phyloP scores from a whole-genome alignment of 2,113 vertebrate genomes.

The Daphoenositta chrysoptera region DNA sequence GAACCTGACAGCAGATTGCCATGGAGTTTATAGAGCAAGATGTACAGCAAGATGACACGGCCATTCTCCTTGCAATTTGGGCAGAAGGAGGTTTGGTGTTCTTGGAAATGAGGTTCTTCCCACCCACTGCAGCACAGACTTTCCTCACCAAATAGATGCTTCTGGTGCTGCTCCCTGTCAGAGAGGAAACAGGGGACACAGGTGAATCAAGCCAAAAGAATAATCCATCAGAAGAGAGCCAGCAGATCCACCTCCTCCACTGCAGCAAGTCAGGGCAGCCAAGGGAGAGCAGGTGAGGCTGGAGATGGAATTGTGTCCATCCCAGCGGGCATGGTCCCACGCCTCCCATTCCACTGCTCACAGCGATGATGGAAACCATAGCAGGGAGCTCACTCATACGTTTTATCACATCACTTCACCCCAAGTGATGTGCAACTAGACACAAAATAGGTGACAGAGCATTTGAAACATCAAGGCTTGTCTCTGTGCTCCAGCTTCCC shows the following conservation, averaged over 20 bases:
- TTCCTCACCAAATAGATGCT: not conserved
- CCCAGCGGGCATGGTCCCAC: not conserved
- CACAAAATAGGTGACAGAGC: not conserved
- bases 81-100: not conserved
- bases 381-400: not conserved
- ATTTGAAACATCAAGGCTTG: not conserved
- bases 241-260: not conserved
- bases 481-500: not conserved
- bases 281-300: not conserved
- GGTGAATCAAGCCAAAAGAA: not conserved
- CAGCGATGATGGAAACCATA: not conserved
- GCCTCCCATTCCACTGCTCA: not conserved
- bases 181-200: not conserved
- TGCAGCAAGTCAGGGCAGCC: not conserved
- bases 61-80: not conserved
- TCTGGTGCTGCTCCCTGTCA: not conserved
- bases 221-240: not conserved
- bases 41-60: not conserved
- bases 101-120: not conserved
- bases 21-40: not conserved
- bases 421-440: not conserved
- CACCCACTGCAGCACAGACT: not conserved
- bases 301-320: not conserved
- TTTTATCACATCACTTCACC: not conserved
- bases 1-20: not conserved